Percentiles rank a stretch among this genome's conserved stretches.
phyloP scores from a whole-genome alignment of 2,113 vertebrate genomes.

The Electrona antarctica region DNA sequence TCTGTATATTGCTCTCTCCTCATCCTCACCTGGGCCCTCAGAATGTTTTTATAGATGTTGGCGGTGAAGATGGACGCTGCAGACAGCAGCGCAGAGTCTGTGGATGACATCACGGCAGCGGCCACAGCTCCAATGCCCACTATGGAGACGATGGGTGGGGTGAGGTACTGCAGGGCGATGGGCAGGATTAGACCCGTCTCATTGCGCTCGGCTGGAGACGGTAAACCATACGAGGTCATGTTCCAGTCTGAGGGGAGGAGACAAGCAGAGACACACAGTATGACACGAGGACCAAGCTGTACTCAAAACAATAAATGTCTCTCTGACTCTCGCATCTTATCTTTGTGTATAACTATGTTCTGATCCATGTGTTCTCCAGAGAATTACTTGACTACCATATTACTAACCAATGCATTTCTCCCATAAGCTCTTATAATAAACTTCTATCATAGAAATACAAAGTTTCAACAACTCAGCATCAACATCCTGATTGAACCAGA shows the following conservation, averaged over 20 bases:
- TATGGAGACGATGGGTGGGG: constrained; percentile 57
- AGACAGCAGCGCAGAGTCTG: constrained; percentile 72
- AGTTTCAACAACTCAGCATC: no score
- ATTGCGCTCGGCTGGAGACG: constrained; percentile 44
- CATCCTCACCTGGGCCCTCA: constrained; percentile 49
- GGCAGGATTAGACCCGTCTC: constrained; percentile 56
- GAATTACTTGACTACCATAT: no score
- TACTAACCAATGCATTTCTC: no score
- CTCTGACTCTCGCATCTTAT: no score
- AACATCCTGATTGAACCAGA: no score
- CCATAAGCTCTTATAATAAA: no score
- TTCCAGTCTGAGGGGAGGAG: constrained; percentile 59
- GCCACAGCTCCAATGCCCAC: constrained; percentile 63
- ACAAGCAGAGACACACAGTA: neutral
- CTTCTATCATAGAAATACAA: no score
- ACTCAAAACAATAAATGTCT: no score
- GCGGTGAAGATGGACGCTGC: constrained; percentile 69
- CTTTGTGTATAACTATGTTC: no score
- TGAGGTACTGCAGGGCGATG: constrained; percentile 58
- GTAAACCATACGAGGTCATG: constrained; percentile 53
- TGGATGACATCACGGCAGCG: constrained; percentile 71
- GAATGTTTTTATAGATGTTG: constrained; percentile 62
- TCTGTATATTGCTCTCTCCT: neutral
- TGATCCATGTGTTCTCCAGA: no score
- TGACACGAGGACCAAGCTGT: neutral